Conservation (phyloP, 1,140 invertebrate genomes). For the Oryzaephilus surinamensis region DNA sequence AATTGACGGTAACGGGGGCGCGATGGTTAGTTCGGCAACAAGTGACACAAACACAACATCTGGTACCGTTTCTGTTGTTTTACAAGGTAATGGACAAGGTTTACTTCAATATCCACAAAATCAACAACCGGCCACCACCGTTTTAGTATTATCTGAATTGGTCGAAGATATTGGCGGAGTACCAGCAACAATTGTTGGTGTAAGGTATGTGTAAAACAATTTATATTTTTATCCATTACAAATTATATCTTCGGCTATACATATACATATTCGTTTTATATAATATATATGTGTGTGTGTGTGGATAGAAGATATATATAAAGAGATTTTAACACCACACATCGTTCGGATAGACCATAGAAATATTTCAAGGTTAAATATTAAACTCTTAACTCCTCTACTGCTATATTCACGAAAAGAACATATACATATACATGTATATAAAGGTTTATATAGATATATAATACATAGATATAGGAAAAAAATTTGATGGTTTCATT, state of each 20-base stretch:
- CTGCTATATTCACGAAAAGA: conserved; percentile 7
- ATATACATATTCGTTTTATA: too few relatives aligned
- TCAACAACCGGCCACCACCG: conserved; percentile 37
- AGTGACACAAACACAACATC: conserved; percentile 14
- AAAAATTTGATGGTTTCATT: too few relatives aligned
- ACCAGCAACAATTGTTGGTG: conserved; percentile 29
- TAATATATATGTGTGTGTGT: too few relatives aligned
- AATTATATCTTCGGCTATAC: too few relatives aligned
- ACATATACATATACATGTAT: too few relatives aligned
- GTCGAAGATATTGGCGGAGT: conserved; percentile 34
- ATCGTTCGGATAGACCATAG: too few relatives aligned
- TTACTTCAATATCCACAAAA: conserved; percentile 34
- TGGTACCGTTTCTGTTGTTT: conserved; percentile 33
- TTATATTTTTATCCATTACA: too few relatives aligned
- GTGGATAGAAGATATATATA: too few relatives aligned
- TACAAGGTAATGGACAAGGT: conserved; percentile 33
- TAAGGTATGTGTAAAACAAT: conserved; percentile 34
- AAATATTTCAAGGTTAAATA: conserved; percentile 25
- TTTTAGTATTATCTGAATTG: conserved; percentile 42
- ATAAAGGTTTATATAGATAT: too few relatives aligned
- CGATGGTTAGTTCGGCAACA: conserved; percentile 28
- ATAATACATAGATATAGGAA: too few relatives aligned
- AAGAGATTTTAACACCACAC: too few relatives aligned
- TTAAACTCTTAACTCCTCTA: conserved; percentile 11
- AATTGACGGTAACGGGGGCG: conserved; percentile 37